phyloP scores from a whole-genome alignment of 1,140 invertebrate species.

The Zophobas morio region DNA sequence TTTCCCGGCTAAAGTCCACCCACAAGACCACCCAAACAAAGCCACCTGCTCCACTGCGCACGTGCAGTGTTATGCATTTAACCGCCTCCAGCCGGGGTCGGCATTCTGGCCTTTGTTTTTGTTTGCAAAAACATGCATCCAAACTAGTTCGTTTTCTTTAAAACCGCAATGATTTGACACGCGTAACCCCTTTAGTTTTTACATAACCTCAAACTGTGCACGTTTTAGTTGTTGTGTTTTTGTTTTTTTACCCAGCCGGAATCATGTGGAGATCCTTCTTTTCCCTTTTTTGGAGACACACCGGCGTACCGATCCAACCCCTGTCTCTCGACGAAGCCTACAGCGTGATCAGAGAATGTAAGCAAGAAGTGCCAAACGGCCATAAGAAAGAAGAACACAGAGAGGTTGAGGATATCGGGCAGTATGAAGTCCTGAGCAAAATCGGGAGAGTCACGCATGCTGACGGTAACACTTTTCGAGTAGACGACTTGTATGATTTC shows the following conservation, averaged over 20 bases:
- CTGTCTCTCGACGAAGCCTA: constrained; percentile 53
- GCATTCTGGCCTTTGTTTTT: too few relatives aligned
- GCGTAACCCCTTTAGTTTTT: neutral
- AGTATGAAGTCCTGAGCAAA: constrained; percentile 8
- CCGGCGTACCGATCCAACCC: constrained; percentile 10
- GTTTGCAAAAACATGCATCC: too few relatives aligned
- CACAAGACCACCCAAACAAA: too few relatives aligned
- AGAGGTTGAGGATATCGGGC: neutral
- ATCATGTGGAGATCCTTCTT: constrained; percentile 34
- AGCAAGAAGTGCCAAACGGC: neutral
- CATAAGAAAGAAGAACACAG: neutral
- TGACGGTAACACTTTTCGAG: constrained; percentile 41
- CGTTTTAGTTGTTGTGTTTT: neutral
- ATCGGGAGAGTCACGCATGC: constrained; percentile 5
- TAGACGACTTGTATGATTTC: constrained; percentile 57
- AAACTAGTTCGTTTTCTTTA: too few relatives aligned
- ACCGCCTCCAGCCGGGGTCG: too few relatives aligned
- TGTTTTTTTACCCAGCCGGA: neutral
- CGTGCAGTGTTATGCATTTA: too few relatives aligned
- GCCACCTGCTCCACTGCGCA: too few relatives aligned
- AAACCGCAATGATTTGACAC: neutral
- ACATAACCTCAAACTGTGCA: neutral
- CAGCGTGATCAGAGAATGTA: constrained; percentile 9
- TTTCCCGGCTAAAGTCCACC: too few relatives aligned
- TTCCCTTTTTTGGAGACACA: constrained; percentile 40